Evolutionary conservation across 2,113 vertebrate species (phyloP).

Genomic region (Pelobates fuscus): DNA sequence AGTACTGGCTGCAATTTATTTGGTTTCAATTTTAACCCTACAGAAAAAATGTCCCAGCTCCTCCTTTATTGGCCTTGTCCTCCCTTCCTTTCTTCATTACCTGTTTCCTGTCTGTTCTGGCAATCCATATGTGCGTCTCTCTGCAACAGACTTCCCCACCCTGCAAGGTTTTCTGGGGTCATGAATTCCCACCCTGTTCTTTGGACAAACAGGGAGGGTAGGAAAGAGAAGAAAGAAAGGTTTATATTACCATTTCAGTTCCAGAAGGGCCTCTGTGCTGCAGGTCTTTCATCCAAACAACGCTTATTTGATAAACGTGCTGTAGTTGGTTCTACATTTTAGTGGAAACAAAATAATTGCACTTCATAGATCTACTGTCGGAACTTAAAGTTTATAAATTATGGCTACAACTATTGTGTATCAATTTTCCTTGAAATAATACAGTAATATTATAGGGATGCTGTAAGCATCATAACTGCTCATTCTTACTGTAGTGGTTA

Average conservation of each 20-base stretch:
- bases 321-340: too few relatives aligned
- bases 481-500: too few relatives aligned
- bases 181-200: constrained; percentile 43
- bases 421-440: too few relatives aligned
- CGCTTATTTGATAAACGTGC: background rate
- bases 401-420: too few relatives aligned
- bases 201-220: constrained; percentile 32
- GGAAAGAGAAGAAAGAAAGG: constrained; percentile 28
- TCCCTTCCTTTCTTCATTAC: constrained; percentile 49
- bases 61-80: constrained; percentile 40
- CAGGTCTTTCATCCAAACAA: constrained; percentile 13
- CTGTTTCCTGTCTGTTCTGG: constrained; percentile 49
- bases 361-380: too few relatives aligned
- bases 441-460: too few relatives aligned
- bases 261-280: constrained; percentile 13
- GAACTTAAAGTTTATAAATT: too few relatives aligned
- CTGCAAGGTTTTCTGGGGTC: constrained; percentile 46
- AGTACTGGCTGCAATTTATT: constrained; percentile 48
- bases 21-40: constrained; percentile 49
- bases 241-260: constrained; percentile 31
- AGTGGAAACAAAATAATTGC: too few relatives aligned
- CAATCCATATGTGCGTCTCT: constrained; percentile 22
- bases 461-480: too few relatives aligned
- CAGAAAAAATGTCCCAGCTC: constrained; percentile 17
- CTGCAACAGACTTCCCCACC: constrained; percentile 31